phyloP scores from a whole-genome alignment of 37 sponge, comb jelly and placozoan species.

The Haliclona indistincta region DNA sequence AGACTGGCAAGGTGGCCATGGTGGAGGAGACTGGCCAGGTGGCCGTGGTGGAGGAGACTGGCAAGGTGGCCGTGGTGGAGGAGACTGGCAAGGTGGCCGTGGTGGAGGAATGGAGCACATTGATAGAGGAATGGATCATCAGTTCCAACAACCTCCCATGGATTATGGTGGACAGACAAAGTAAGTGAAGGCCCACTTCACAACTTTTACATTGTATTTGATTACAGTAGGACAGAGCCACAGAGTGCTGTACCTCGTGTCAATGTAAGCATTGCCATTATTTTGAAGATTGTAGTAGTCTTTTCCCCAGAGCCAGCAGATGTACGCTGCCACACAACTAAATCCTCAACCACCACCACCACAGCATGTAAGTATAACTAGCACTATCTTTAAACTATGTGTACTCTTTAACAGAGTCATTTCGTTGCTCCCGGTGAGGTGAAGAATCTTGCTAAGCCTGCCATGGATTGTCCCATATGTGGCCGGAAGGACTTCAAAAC shows the following conservation, averaged over 20 bases:
- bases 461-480: slow-evolving; percentile 41
- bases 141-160: too few species aligned
- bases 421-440: slow-evolving; percentile 39
- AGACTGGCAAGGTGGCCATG: background rate
- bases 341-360: background rate
- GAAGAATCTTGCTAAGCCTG: slow-evolving; percentile 2
- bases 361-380: background rate
- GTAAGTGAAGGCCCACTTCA: too few species aligned
- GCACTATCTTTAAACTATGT: too few species aligned
- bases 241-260: too few species aligned
- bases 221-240: too few species aligned
- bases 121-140: background rate
- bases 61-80: background rate
- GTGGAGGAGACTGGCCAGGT: background rate
- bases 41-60: background rate
- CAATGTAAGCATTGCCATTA: too few species aligned
- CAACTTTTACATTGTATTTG: too few species aligned
- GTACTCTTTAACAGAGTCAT: background rate
- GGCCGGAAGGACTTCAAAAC: slow-evolving; percentile 27
- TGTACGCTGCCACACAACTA: too few species aligned
- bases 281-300: too few species aligned
- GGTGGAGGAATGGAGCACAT: background rate
- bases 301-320: too few species aligned
- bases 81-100: background rate
- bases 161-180: too few species aligned